Evolutionary conservation across 2,113 vertebrate species (phyloP).

Genomic region (Barnardius zonarius): DNA sequence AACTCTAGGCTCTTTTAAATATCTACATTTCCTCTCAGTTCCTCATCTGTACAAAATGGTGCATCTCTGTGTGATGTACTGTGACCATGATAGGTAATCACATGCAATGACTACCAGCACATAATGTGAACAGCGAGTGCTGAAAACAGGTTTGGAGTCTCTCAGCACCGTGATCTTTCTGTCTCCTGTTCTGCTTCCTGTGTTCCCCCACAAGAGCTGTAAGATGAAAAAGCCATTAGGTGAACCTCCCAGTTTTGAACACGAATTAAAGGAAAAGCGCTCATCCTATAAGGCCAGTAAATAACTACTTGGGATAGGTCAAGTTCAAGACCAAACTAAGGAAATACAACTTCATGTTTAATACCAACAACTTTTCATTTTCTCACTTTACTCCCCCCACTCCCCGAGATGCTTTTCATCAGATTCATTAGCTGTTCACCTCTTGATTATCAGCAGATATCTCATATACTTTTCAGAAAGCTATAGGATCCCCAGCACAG

Average conservation of each 20-base stretch:
- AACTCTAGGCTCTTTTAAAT: not conserved
- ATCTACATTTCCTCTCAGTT: not conserved
- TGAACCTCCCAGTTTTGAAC: not conserved
- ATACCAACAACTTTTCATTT: not conserved
- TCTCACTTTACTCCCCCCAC: not conserved
- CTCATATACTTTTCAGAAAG: not conserved
- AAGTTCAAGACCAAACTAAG: not conserved
- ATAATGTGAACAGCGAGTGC: not conserved
- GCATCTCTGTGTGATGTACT: not conserved
- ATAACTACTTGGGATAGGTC: not conserved
- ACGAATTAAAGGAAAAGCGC: not conserved
- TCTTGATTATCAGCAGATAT: not conserved
- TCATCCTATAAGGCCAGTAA: not conserved
- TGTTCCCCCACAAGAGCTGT: not conserved
- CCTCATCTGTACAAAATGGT: not conserved
- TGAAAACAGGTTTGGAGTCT: not conserved
- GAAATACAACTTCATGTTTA: not conserved
- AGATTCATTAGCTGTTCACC: not conserved
- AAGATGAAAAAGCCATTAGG: accelerated
- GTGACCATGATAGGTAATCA: not conserved
- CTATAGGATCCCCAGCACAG: not conserved
- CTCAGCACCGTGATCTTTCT: not conserved
- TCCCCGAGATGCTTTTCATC: not conserved
- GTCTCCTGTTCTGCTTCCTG: accelerated
- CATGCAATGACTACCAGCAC: not conserved